These are phyloP conservation scores for Caenorhabditis doughertyi DNA, from an alignment of 2,888 invertebrate species.

Conservation along the genomic window DNA sequence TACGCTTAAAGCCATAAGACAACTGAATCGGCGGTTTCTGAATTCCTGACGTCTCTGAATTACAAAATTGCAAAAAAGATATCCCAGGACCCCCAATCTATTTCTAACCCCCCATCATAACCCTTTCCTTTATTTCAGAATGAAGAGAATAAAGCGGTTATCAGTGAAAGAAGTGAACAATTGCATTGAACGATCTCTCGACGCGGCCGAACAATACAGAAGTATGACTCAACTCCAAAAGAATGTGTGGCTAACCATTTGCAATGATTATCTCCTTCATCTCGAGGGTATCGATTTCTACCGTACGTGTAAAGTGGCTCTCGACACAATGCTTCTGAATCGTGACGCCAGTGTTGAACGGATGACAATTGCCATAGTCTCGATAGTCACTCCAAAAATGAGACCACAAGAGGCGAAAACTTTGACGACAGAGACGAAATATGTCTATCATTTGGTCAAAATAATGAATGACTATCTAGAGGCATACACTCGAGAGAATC, in stretches of 20 bases:
- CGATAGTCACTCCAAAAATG: slow-evolving; percentile 87
- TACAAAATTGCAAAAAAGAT: too few species aligned
- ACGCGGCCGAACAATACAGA: slow-evolving; percentile 71
- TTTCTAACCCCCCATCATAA: not conserved
- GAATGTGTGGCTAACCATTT: slow-evolving; percentile 86
- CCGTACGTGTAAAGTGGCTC: slow-evolving; percentile 87
- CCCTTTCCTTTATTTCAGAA: slow-evolving; percentile 50
- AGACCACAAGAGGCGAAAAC: slow-evolving; percentile 87
- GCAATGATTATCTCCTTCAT: slow-evolving; percentile 89
- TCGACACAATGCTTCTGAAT: slow-evolving; percentile 86
- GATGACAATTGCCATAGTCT: slow-evolving; percentile 90
- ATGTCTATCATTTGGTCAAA: slow-evolving; percentile 83
- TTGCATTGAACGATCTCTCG: slow-evolving; percentile 74
- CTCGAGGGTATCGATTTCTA: slow-evolving; percentile 86
- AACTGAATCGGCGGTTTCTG: too few species aligned
- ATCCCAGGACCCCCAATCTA: too few species aligned
- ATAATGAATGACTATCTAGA: slow-evolving; percentile 67
- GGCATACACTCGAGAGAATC: slow-evolving; percentile 39
- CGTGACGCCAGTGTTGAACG: slow-evolving; percentile 82
- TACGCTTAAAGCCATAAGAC: too few species aligned
- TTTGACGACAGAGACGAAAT: slow-evolving; percentile 87
- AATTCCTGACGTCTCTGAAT: too few species aligned
- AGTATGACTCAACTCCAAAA: slow-evolving; percentile 74
- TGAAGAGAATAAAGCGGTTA: slow-evolving; percentile 71
- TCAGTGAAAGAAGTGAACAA: slow-evolving; percentile 63